These are phyloP conservation scores for Catostomus latipinnis DNA, from an alignment of 2,797 vertebrate genomes.

Conservation along the genomic window DNA sequence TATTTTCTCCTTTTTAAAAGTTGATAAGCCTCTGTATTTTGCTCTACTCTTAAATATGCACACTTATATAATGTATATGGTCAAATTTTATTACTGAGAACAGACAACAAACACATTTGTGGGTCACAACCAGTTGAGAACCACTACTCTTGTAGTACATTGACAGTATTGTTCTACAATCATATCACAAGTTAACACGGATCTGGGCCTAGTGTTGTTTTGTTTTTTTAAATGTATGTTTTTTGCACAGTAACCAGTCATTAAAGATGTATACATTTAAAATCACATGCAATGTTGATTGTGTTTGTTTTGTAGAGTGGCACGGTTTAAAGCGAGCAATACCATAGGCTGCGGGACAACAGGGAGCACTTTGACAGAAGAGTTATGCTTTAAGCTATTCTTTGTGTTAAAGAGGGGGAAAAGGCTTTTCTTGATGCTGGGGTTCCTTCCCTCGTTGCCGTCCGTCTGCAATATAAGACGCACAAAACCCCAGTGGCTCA, in stretches of 20 bases:
- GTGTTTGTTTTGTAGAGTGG: conserved; percentile 40
- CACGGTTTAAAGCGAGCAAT: conserved; percentile 76
- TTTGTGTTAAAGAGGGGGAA: conserved; percentile 99
- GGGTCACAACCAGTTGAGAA: too few species aligned
- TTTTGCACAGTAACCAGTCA: conserved; percentile 5
- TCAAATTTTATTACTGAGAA: too few species aligned
- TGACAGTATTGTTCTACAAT: too few species aligned
- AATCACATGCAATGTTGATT: conserved; percentile 54
- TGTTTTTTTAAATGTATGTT: neutral
- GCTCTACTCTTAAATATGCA: too few species aligned
- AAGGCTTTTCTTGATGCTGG: conserved; percentile 99
- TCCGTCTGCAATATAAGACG: conserved; percentile 97
- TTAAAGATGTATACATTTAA: conserved; percentile 42
- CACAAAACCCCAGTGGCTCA: conserved; percentile 80
- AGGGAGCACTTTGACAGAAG: conserved; percentile 97
- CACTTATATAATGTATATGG: too few species aligned
- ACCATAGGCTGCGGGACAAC: conserved; percentile 97
- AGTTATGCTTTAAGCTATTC: conserved; percentile 99
- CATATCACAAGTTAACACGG: neutral
- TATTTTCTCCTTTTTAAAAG: too few species aligned
- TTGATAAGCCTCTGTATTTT: too few species aligned
- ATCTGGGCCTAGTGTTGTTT: neutral
- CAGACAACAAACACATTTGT: too few species aligned
- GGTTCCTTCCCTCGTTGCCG: conserved; percentile 93
- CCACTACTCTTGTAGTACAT: too few species aligned